A percentile compares a stretch with the other conserved stretches of the same genome.
Conservation (phyloP, 23 tunicate species). For the Ascidia mentula region DNA sequence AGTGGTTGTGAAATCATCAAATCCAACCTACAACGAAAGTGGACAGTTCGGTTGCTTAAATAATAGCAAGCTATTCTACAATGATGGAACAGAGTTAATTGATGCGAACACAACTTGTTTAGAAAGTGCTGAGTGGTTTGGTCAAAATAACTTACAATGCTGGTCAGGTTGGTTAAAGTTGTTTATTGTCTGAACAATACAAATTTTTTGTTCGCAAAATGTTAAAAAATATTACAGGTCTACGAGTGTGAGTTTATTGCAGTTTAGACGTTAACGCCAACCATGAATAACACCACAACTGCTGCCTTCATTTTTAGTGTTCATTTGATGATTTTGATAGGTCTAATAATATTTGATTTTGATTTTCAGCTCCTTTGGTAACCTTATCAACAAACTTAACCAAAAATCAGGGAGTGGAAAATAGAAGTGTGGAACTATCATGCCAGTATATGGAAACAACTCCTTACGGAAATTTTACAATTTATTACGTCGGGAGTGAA, state of each 20-base stretch:
- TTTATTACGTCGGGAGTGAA: too few relatives aligned
- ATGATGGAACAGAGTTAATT: not conserved
- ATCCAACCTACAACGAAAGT: not conserved
- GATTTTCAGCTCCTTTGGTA: too few relatives aligned
- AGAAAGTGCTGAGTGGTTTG: not conserved
- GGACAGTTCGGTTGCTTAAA: not conserved
- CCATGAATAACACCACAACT: too few relatives aligned
- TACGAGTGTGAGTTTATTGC: too few relatives aligned
- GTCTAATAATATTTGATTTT: too few relatives aligned
- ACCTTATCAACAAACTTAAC: too few relatives aligned
- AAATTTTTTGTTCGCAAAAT: not conserved
- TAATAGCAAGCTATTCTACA: not conserved
- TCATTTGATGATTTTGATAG: not conserved
- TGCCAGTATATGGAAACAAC: too few relatives aligned
- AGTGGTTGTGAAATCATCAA: not conserved
- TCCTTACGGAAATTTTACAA: too few relatives aligned
- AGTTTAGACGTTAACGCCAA: too few relatives aligned
- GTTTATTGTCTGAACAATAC: not conserved
- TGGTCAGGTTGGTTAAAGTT: not conserved
- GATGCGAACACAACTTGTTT: not conserved
- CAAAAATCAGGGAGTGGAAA: too few relatives aligned
- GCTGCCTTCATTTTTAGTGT: not conserved
- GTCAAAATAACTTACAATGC: not conserved
- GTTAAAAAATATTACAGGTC: not conserved
- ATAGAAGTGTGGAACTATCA: too few relatives aligned